A percentile compares a stretch with the other conserved stretches of the same genome.
Evolutionary conservation across 64 coral and sea anemone species (phyloP).

Genomic region (Astreopora myriophthalma): DNA sequence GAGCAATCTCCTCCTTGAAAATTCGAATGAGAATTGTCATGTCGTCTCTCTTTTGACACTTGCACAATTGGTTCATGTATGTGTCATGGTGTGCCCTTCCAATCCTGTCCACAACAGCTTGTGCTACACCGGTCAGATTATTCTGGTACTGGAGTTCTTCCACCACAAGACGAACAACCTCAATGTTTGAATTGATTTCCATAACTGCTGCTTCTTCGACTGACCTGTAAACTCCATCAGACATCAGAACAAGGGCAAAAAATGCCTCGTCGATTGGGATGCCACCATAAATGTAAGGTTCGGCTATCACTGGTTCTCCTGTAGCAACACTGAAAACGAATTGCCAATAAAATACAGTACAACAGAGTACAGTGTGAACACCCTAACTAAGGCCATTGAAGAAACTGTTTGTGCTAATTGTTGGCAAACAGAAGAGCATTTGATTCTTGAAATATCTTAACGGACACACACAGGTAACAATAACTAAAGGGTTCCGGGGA

Average conservation of each 20-base stretch:
- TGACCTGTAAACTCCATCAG: constrained; percentile 92
- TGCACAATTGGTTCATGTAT: constrained; percentile 86
- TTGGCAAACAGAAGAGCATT: no score
- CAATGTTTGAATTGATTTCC: constrained; percentile 71
- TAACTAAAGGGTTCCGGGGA: no score
- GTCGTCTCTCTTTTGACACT: constrained; percentile 96
- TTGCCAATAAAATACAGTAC: not conserved
- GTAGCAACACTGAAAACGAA: constrained; percentile 50
- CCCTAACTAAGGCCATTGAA: no score
- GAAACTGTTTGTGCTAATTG: no score
- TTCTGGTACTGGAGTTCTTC: constrained; percentile 81
- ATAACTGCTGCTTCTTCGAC: constrained; percentile 76
- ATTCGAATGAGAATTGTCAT: constrained; percentile 89
- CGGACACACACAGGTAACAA: no score
- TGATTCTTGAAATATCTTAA: no score
- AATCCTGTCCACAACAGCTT: constrained; percentile 91
- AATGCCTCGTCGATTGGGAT: constrained; percentile 87
- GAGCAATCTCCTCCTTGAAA: constrained; percentile 83
- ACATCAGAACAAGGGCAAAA: constrained; percentile 90
- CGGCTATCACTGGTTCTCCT: constrained; percentile 95
- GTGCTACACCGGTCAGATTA: constrained; percentile 86
- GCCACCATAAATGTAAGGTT: constrained; percentile 84
- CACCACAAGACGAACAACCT: constrained; percentile 81
- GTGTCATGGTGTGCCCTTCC: constrained; percentile 86
- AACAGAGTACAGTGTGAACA: no score